Evolutionary conservation across 2,113 vertebrate species (phyloP), one percentile per base, ranked within the genome.

Genomic region (Carassius carassius): DNA sequence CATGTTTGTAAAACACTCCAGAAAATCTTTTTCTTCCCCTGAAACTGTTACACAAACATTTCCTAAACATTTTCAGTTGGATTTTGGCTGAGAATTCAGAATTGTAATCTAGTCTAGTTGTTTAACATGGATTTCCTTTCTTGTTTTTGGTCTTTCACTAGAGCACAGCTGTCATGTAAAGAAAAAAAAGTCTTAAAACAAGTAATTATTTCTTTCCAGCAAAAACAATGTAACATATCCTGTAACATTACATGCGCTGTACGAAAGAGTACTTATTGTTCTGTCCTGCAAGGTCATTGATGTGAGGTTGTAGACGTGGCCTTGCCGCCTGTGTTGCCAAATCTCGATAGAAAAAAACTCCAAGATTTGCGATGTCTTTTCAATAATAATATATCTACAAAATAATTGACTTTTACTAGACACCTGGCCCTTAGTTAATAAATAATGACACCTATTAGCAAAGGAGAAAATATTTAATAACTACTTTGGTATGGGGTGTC

Each of bases 1-100:
- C 96, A 89, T 94, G 92, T 92, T 95, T 99, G 87, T 97, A 92
- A 96, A 90, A 81, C 76, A 5, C 81, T 82, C 69, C 49, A 2
- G 25, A 85, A 85, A 41, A 47, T 65, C 2, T 23, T 32, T 37
- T 13, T 25, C 56, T 3, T 44, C 87, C 78, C 86, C 23, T 29
- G 7, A 56, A 56, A 58, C 75, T 54, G 51, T 78, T 78, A 78
- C 75, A 58, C 14, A 21, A 78, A 78, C 51, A 69, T 35, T 69
- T 9, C 7, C 25, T 13, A 17, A 16, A 17, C 7, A 14, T 41
- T 19, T 70, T 41, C 67, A 41, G 67, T 4, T 44, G 51, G 25
- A 35, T 76, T 17, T 29, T 35, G 9, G 2, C 25, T 35, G 1
- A 32, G 13, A 62, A 23, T 78, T 37, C 35, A 78, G 32, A 78